A percentile compares a stretch with the other conserved stretches of the same genome.
Evolutionary conservation across 1,140 invertebrate genomes (phyloP).

Genomic region (Saccostrea cuccullata): DNA sequence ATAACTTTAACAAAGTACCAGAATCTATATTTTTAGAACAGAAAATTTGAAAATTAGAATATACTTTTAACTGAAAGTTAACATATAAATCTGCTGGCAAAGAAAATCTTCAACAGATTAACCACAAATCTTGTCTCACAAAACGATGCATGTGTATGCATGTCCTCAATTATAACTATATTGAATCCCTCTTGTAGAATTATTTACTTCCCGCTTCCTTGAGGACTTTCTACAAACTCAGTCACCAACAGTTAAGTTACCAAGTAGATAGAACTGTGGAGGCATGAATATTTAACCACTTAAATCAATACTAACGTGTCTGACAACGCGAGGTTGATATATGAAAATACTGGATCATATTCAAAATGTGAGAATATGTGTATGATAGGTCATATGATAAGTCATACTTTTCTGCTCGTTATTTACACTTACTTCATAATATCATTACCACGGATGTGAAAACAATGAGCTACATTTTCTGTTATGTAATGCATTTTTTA

Average conservation of each 20-base stretch:
- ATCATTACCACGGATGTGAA: background rate
- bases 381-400: background rate
- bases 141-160: background rate
- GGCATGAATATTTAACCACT: conserved; percentile 14
- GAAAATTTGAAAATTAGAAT: too few relatives aligned
- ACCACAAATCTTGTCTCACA: background rate
- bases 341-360: background rate
- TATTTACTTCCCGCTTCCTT: background rate
- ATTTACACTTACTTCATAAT: background rate
- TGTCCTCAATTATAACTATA: background rate
- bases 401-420: background rate
- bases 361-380: background rate
- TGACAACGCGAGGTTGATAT: background rate
- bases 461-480: background rate
- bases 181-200: background rate
- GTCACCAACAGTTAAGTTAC: background rate
- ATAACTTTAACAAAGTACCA: too few relatives aligned
- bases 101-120: background rate
- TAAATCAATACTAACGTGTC: background rate
- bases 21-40: too few relatives aligned
- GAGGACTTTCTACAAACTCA: background rate
- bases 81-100: too few relatives aligned
- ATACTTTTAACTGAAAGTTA: too few relatives aligned
- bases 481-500: background rate
- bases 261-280: background rate